Evolutionary conservation across 1,140 invertebrate species (phyloP), one percentile per base, ranked within the genome.

Genomic region (Dreissena polymorpha): DNA sequence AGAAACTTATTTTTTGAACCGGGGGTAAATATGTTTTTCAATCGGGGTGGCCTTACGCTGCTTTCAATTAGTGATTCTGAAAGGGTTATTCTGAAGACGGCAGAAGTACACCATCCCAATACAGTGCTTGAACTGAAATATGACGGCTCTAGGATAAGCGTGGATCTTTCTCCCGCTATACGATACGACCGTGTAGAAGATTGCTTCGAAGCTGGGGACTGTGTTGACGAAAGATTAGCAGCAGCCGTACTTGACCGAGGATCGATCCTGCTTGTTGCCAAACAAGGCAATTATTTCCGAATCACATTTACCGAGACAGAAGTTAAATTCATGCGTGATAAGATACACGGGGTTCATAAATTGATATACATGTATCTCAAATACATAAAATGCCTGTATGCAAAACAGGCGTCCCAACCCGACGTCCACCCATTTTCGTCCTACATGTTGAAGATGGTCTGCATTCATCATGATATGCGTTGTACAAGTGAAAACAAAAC

Each of bases 241-340:
- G 29, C 23, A 67, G 64, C 21, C 14, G 14, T 67, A 27, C 13
- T 67, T 67, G 64, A 67, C 13, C 7, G 2, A 23, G 64, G 64
- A 27, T n/a, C 64, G 23, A 16, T 67, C 29, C 14, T 67, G 21
- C 64, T 67, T 67, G 16, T 67, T 67, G 64, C 64, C 29, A 39
- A 39, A 39, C 39, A 8, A 39, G 8, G 39, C 39, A 39, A 39
- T 39, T 39, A 39, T 39, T 39, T 39, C 39, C 39, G 39, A 39
- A 8, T 39, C 39, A 39, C 39, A 39, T 39, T 39, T 39, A 39
- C 39, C 2, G 39, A 39, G 39, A 39, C 39, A 39, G 39, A 39
- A 39, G 39, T 39, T 39, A 39, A 39, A 39, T 39, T 39, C 39
- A 39, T 39, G 39, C 39, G 39, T 39, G 39, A 39, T 39, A 39